A percentile compares a stretch with the other conserved stretches of the same genome.
These are phyloP conservation scores for Jaculus jaculus DNA, from an alignment of 2,113 vertebrate species.

Conservation along the genomic window DNA sequence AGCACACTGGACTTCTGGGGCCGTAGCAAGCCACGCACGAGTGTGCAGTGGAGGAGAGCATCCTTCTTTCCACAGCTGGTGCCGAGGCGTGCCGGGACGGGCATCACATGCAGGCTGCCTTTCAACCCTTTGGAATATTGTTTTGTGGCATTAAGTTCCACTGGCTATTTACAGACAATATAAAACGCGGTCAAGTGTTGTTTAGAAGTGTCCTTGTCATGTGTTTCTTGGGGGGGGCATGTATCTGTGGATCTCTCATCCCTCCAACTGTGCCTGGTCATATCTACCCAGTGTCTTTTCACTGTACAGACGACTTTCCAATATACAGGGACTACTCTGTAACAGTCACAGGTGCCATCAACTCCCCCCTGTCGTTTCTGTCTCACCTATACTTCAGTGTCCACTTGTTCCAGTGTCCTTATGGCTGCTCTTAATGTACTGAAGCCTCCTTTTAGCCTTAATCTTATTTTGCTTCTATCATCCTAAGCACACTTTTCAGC, in stretches of 20 bases:
- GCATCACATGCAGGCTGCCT: not conserved
- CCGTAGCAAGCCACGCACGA: conserved; percentile 61
- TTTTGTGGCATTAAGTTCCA: conserved; percentile 64
- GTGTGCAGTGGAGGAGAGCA: conserved; percentile 47
- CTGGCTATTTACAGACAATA: conserved; percentile 56
- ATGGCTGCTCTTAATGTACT: too few relatives aligned
- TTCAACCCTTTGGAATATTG: conserved; percentile 17
- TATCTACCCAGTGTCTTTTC: not conserved
- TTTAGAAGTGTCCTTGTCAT: conserved; percentile 56
- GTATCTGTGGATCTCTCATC: not conserved
- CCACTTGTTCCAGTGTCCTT: not conserved
- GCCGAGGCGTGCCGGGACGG: conserved; percentile 50
- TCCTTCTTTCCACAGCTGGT: conserved; percentile 46
- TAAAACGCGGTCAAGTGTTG: conserved; percentile 67
- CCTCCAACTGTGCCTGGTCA: not conserved
- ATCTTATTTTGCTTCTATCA: not conserved
- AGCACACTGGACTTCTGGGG: not conserved
- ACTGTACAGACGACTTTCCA: not conserved
- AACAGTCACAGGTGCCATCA: too few relatives aligned
- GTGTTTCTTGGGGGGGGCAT: not conserved
- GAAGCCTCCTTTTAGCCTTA: not conserved
- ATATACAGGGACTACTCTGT: not conserved
- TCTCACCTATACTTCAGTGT: not conserved
- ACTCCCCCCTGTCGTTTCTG: too few relatives aligned
- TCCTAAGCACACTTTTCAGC: not conserved